Base-by-base conservation (phyloP, 2,797 vertebrate genomes). In the Eidolon dupreanum region DNA sequence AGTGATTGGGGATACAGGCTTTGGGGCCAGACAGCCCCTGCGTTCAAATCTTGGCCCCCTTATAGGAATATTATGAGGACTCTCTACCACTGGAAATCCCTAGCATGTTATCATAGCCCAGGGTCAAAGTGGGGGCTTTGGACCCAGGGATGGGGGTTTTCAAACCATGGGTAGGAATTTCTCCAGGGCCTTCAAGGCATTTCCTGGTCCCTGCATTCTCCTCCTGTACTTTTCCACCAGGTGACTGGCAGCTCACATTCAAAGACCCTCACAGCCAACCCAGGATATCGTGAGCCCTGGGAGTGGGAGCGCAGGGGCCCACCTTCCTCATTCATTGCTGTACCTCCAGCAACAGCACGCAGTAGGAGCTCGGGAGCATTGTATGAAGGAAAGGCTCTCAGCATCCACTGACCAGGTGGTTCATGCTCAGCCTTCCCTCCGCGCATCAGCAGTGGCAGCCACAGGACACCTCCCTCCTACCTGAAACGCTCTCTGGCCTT, bases 251-350 rank as follows among this genome's bases (percentile, higher is more conserved):
- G 49, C 53, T 57, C 13, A 11, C 51, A 24, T 28, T 20, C 53
- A 16, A n/a, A 63, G 57, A 22, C 24, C 12, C n/a, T 65, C 13
- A 4, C 41, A 24, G 33, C 11, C 10, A 11, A 24, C 38, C 5
- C 31, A 8, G 13, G 0, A 38, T n/a, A n/a, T 13, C 9, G 3
- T 15, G 71, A 90, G 17, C 15, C 82, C 43, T 2, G 0, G 17
- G 1, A 22, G 46, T 1, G 0, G 17, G 1, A 22, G 46, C 20
- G 15, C n/a, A 16, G 38, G 31, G 28, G 16, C 13, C 11, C 17
- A 22, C 68, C 59, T 19, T 24, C 66, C 31, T 55, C 24, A 5
- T 9, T 87, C 24, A 1, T 0, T 6, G 31, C 0, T 13, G 11
- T 1, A 8, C 17, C 70, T 28, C 20, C 3, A 9, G 33, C 70